These are phyloP conservation scores for Lutjanus campechanus DNA, from an alignment of 2,797 vertebrate genomes.

Conservation along the genomic window DNA sequence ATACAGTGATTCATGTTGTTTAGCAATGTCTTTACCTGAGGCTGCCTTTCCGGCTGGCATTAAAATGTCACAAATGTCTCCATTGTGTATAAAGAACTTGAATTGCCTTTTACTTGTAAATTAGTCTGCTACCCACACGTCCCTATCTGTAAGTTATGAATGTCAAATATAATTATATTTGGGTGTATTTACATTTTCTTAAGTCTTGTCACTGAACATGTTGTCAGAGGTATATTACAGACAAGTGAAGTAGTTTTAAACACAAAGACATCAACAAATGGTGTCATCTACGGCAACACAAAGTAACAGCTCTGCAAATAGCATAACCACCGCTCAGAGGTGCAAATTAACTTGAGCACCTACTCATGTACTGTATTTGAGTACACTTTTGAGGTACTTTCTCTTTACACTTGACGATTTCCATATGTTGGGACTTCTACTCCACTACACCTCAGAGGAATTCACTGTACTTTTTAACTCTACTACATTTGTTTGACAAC, in stretches of 20 bases:
- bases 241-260: neutral
- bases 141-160: conserved; percentile 25
- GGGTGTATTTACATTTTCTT: neutral
- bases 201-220: neutral
- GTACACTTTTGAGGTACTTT: neutral
- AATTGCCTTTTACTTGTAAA: conserved; percentile 3
- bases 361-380: neutral
- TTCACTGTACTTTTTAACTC: neutral
- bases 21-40: conserved; percentile 2
- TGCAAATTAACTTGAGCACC: neutral
- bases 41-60: conserved; percentile 13
- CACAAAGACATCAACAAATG: neutral
- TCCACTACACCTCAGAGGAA: neutral
- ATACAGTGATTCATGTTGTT: conserved; percentile 20
- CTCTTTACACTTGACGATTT: neutral
- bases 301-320: neutral
- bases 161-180: conserved; percentile 19
- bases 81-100: conserved; percentile 12
- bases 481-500: neutral
- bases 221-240: conserved; percentile 15
- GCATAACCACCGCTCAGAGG: neutral
- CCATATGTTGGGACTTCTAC: neutral
- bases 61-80: conserved; percentile 47
- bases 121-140: conserved; percentile 3
- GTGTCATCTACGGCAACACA: neutral